Evolutionary conservation across 2,888 invertebrate genomes (phyloP).

Genomic region (Chelonus formosanus): DNA sequence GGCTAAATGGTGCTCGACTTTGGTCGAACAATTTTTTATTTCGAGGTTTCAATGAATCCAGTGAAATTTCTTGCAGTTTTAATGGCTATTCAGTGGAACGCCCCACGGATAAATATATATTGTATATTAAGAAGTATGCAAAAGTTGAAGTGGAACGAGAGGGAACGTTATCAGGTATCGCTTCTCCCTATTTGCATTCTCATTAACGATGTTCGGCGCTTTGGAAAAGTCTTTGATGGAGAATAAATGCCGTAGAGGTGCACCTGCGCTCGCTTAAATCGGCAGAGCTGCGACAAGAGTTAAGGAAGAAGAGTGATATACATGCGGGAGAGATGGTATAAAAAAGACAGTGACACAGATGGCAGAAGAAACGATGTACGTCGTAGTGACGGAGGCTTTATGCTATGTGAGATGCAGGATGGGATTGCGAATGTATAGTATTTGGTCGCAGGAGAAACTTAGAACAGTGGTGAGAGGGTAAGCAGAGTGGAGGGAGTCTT

Average conservation of each 20-base stretch:
- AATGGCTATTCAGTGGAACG: too few species aligned
- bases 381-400: constrained; percentile 10
- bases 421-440: constrained; percentile 25
- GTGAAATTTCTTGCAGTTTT: not conserved
- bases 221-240: constrained; percentile 20
- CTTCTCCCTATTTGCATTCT: constrained; percentile 10
- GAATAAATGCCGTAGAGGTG: not conserved
- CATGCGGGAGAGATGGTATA: too few species aligned
- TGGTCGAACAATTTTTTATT: not conserved
- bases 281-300: not conserved
- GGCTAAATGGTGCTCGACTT: constrained; percentile 6
- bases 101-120: not conserved
- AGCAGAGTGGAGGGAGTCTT: constrained; percentile 1
- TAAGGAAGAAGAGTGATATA: not conserved
- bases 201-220: constrained; percentile 11
- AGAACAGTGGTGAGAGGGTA: constrained; percentile 28
- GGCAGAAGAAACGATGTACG: constrained; percentile 1
- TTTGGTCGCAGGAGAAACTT: not conserved
- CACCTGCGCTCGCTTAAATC: constrained; percentile 18
- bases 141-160: not conserved
- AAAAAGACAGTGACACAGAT: constrained; percentile 6
- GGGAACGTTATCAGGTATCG: constrained; percentile 21
- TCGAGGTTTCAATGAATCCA: not conserved
- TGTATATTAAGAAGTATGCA: constrained; percentile 2
- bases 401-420: constrained; percentile 19